Evolutionary conservation across 2,888 invertebrate species (phyloP).

Genomic region (Ecliptopera silaceata): DNA sequence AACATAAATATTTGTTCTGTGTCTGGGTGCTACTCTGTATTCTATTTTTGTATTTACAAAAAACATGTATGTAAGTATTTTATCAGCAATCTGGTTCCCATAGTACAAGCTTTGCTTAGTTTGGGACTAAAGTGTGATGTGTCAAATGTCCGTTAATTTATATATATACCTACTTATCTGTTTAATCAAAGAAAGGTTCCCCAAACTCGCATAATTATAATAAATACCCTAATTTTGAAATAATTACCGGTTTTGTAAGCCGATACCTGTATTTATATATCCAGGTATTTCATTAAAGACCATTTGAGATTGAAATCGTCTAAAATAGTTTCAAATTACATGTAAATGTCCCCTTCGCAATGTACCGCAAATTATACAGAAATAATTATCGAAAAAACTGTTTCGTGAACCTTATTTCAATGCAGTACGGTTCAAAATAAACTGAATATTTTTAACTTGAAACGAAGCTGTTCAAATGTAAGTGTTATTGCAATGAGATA

Average conservation of each 20-base stretch:
- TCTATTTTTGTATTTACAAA: too few species aligned
- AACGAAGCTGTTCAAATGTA: background rate
- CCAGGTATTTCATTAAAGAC: constrained; percentile 14
- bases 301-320: constrained; percentile 27
- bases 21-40: too few species aligned
- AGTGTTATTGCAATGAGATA: constrained; percentile 2
- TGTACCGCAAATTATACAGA: constrained; percentile 28
- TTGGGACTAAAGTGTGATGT: too few species aligned
- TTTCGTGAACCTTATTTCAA: background rate
- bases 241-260: constrained; percentile 4
- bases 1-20: too few species aligned
- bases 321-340: constrained; percentile 32
- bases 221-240: background rate
- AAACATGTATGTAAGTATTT: too few species aligned
- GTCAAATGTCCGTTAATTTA: too few species aligned
- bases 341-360: constrained; percentile 17
- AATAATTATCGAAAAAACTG: constrained; percentile 24
- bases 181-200: background rate
- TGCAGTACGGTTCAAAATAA: background rate
- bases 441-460: background rate
- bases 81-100: too few species aligned
- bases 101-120: too few species aligned
- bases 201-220: background rate
- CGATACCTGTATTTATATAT: constrained; percentile 11
- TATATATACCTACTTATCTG: too few species aligned